Evolutionary conservation across 2,888 invertebrate species (phyloP).

Genomic region (Catocala fraxini): DNA sequence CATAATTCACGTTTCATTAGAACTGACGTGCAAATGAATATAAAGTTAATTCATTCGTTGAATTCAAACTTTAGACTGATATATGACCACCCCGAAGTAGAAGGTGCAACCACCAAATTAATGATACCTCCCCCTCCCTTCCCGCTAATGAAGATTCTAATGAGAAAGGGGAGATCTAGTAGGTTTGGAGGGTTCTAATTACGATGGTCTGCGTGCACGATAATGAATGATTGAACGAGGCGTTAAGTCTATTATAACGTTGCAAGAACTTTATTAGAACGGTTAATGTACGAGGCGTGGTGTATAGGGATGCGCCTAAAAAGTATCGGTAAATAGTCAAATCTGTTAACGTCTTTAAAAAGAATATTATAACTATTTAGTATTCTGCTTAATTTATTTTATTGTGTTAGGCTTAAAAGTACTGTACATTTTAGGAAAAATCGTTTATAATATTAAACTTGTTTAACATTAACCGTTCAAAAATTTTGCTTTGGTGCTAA

Average conservation of each 20-base stretch:
- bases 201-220: conserved; percentile 64
- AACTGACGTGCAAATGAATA: conserved; percentile 72
- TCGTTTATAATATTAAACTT: too few species aligned
- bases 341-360: background rate
- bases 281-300: conserved; percentile 60
- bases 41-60: conserved; percentile 75
- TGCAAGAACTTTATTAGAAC: conserved; percentile 85
- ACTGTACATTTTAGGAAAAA: too few species aligned
- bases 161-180: conserved; percentile 63
- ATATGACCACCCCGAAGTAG: conserved; percentile 69
- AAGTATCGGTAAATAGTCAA: conserved; percentile 47
- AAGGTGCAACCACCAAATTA: conserved; percentile 53
- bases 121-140: conserved; percentile 52
- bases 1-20: conserved; percentile 76
- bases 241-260: conserved; percentile 84
- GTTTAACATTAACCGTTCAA: too few species aligned
- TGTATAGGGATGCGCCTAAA: conserved; percentile 50
- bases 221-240: conserved; percentile 86
- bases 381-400: too few species aligned
- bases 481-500: too few species aligned
- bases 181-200: conserved; percentile 67
- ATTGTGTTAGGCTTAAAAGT: too few species aligned
- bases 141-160: conserved; percentile 56
- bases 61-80: conserved; percentile 78
- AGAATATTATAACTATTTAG: too few species aligned